These are phyloP conservation scores for Rousettus leschenaultii DNA, from an alignment of 2,113 vertebrate species.

Conservation along the genomic window DNA sequence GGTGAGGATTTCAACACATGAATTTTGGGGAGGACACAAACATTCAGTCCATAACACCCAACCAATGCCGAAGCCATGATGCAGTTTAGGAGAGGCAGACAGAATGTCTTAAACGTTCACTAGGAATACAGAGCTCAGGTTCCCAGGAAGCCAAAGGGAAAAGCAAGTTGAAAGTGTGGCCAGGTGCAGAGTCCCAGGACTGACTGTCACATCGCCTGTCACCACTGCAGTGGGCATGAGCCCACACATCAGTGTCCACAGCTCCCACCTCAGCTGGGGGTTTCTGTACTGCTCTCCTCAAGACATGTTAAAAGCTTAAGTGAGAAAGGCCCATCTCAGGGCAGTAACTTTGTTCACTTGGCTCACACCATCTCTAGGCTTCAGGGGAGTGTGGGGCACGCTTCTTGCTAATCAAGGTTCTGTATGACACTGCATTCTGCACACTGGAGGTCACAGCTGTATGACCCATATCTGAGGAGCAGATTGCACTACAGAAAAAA, in stretches of 20 bases:
- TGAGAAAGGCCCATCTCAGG: slow-evolving; percentile 2
- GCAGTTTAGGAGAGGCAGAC: background rate
- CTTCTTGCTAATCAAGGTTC: slow-evolving; percentile 10
- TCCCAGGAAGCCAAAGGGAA: background rate
- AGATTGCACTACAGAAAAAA: background rate
- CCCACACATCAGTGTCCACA: background rate
- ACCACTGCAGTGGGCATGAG: background rate
- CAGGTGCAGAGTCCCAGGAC: background rate
- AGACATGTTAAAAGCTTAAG: background rate
- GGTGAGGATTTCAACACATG: background rate
- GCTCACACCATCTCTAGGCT: background rate
- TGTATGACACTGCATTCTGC: background rate
- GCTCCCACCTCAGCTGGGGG: background rate
- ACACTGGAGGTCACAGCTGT: background rate
- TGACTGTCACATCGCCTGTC: background rate
- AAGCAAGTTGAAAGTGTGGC: background rate
- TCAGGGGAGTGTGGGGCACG: rapidly evolving
- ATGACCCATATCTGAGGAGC: background rate
- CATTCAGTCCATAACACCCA: background rate
- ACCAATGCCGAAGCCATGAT: background rate
- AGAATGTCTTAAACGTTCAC: background rate
- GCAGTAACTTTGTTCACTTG: background rate
- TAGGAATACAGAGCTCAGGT: background rate
- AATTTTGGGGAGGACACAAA: background rate
- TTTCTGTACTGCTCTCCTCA: slow-evolving; percentile 34